Conservation (phyloP, 1,140 invertebrate species). For the Parapsyche elsis region DNA sequence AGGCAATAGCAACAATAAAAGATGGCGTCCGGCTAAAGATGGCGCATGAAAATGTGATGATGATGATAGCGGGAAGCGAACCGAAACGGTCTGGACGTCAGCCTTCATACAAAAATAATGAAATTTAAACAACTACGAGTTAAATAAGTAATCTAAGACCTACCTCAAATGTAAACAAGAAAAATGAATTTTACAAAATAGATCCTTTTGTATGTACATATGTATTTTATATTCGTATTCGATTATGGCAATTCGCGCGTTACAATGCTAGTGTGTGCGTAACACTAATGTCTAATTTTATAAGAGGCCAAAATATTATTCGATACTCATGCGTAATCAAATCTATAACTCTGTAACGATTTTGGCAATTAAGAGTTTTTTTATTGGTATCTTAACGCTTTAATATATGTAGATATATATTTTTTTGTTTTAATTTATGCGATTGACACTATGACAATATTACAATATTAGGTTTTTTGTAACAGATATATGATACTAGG, state of each 20-base stretch:
- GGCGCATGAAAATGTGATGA: slow-evolving; percentile 36
- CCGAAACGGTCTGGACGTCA: slow-evolving; percentile 31
- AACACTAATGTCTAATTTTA: slow-evolving; percentile 42
- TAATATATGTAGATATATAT: background rate
- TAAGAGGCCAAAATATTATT: slow-evolving; percentile 41
- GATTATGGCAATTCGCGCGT: background rate
- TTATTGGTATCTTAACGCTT: slow-evolving; percentile 35
- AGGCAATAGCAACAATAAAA: background rate
- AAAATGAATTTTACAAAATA: too few species aligned
- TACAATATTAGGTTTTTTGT: too few species aligned
- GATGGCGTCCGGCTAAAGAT: slow-evolving; percentile 19
- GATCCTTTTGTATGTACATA: too few species aligned
- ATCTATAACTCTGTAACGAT: slow-evolving; percentile 49
- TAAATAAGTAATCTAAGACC: too few species aligned
- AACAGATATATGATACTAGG: too few species aligned
- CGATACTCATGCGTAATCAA: slow-evolving; percentile 43
- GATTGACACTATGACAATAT: too few species aligned
- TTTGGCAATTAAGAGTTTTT: slow-evolving; percentile 45
- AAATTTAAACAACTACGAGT: too few species aligned
- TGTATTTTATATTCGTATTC: background rate
- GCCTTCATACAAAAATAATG: slow-evolving; percentile 15
- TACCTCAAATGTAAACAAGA: too few species aligned
- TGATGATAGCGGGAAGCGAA: slow-evolving; percentile 36
- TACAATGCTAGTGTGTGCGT: slow-evolving; percentile 16
- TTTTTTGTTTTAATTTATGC: too few species aligned